Conservation (phyloP, 2,113 vertebrate species). For the Hylia prasina region DNA sequence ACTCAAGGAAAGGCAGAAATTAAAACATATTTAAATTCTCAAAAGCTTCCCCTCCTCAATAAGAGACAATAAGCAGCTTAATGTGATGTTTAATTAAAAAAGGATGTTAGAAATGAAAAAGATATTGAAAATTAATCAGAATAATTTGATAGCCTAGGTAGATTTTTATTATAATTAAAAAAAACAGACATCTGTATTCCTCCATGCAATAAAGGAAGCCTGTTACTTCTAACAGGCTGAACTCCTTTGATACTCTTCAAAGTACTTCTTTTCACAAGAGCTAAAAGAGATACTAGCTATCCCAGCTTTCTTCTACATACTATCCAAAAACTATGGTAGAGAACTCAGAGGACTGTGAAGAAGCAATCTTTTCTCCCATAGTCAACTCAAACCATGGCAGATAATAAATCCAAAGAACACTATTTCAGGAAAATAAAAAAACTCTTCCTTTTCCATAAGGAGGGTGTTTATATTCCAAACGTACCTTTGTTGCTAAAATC, state of each 20-base stretch:
- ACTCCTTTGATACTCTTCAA: background rate
- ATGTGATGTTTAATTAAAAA: background rate
- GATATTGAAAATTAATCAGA: background rate
- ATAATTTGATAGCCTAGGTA: background rate
- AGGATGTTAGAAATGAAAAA: background rate
- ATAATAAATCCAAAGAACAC: background rate
- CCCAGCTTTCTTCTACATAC: background rate
- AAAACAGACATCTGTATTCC: background rate
- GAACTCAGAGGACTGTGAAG: background rate
- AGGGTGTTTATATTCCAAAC: background rate
- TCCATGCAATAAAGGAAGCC: background rate
- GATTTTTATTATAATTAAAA: background rate
- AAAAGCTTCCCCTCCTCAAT: background rate
- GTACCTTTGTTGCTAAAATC: slow-evolving; percentile 86
- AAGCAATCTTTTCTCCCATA: background rate
- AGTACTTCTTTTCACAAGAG: background rate
- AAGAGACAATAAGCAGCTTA: background rate
- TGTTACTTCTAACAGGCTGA: background rate
- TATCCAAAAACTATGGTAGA: background rate
- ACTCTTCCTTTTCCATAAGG: background rate
- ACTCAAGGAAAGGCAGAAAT: background rate
- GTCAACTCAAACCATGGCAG: background rate
- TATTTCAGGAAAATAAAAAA: background rate
- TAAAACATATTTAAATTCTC: background rate
- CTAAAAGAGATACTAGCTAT: background rate